Evolutionary conservation across 2,888 invertebrate genomes (phyloP), one percentile per base, ranked within the genome.

Genomic region (Lamproptera curius): DNA sequence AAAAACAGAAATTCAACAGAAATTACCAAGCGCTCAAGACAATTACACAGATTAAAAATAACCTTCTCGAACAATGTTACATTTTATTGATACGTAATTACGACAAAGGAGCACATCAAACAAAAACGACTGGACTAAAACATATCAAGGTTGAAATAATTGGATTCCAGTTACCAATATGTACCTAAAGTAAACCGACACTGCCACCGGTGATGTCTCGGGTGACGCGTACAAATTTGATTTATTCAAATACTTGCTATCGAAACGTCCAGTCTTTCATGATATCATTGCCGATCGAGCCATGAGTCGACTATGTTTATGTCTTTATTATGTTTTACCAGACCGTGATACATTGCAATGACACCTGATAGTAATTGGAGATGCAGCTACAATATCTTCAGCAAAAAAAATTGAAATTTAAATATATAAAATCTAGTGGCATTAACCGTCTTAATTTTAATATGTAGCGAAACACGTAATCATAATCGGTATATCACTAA

Each of bases 141-240:
- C 40, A 41, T 17, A 26, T 16, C 46, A 46, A 46, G 46, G 46
- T 41, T 46, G 13, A 15, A 26, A 13, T 11, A 6, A 35, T 41
- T 2, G 36, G 41, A 11, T n/a, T 46, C 41, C 16, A 36, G 26
- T 47, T 38, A 47, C 47, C 13, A 8, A 13, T 28, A 26, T 38
- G 17, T 33, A 39, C n/a, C 26, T 38, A 38, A 31, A 37, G 34
- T 33, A 42, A 47, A 14, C 42, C 33, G 42, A 48, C 11, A 47
- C 33, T 16, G 28, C 11, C 11, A 15, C 2, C 38, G 16, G 31
- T 17, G 14, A 33, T 38, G 48, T 42, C 14, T 42, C 48, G 33
- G 20, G 14, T 48, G 34, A 38, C 47, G 16, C 28, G 11, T 15
- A 37, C 16, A 17, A 48, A 37, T 23, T n/a, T n/a, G n/a, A n/a